Evolutionary conservation across 2,888 invertebrate species (phyloP).

Genomic region (Pristionchus mayeri): DNA sequence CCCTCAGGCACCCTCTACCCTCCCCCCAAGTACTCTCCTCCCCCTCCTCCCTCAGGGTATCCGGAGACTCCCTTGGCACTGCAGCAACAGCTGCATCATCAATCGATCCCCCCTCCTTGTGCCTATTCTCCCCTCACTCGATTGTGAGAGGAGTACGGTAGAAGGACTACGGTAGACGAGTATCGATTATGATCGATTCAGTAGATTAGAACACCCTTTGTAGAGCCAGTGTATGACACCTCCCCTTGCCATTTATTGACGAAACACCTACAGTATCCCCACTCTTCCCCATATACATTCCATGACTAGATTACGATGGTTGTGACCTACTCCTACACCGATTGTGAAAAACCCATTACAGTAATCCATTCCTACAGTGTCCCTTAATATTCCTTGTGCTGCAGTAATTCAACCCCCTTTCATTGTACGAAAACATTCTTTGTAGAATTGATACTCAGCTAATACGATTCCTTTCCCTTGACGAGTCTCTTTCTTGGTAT

Average conservation of each 20-base stretch:
- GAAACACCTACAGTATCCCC: neutral
- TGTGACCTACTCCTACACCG: neutral
- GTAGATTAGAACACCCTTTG: too few relatives aligned
- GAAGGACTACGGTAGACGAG: conserved; percentile 25
- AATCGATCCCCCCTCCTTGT: neutral
- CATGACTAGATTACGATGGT: conserved; percentile 36
- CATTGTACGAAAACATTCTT: neutral
- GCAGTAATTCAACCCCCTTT: neutral
- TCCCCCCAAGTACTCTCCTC: conserved; percentile 23
- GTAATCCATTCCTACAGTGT: neutral
- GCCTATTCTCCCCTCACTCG: conserved; percentile 10
- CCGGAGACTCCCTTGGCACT: conserved; percentile 8
- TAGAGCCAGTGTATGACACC: conserved; percentile 5
- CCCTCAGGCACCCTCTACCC: conserved; percentile 16
- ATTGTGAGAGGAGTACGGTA: neutral
- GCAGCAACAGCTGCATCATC: conserved; percentile 35
- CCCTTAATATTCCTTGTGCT: neutral
- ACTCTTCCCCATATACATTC: neutral
- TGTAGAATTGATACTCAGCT: conserved; percentile 18
- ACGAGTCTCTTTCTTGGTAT: neutral
- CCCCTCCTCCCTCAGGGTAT: neutral
- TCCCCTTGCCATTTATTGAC: conserved; percentile 4
- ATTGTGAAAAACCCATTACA: conserved; percentile 3
- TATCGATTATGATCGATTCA: neutral
- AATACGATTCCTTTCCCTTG: neutral